A percentile compares a stretch with the other conserved stretches of the same genome.
Evolutionary conservation across 2,888 invertebrate genomes (phyloP).

Genomic region (Eupithecia insigniata): DNA sequence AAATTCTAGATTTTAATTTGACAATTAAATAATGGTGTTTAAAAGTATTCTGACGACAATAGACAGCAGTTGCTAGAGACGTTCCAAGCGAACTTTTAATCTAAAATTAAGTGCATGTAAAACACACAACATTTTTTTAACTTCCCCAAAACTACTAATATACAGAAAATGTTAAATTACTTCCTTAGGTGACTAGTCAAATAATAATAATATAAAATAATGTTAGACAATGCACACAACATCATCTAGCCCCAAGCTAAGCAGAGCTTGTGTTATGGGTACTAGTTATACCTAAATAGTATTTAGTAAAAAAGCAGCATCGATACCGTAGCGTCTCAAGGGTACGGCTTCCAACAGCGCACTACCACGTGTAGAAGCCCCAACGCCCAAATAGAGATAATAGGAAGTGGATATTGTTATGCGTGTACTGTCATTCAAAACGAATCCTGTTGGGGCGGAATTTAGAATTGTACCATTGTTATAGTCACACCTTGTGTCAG

Average conservation of each 20-base stretch:
- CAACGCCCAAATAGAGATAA: slow-evolving; percentile 39
- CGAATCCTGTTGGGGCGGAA: slow-evolving; percentile 45
- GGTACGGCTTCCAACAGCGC: background rate
- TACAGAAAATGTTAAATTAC: background rate
- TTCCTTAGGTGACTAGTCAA: background rate
- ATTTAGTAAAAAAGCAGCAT: too few relatives aligned
- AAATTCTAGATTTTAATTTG: too few relatives aligned
- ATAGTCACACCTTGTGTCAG: slow-evolving; percentile 23
- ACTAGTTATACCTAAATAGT: background rate
- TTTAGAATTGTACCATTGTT: slow-evolving; percentile 35
- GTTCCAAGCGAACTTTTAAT: background rate
- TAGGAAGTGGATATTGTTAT: slow-evolving; percentile 44
- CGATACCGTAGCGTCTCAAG: background rate
- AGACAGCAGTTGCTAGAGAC: too few relatives aligned
- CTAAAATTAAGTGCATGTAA: too few relatives aligned
- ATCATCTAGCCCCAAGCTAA: too few relatives aligned
- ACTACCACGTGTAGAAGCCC: slow-evolving; percentile 11
- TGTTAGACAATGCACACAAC: too few relatives aligned
- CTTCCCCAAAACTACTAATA: background rate
- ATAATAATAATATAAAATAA: too few relatives aligned
- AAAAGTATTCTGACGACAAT: too few relatives aligned
- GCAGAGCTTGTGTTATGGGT: too few relatives aligned
- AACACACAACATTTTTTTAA: too few relatives aligned
- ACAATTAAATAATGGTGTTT: background rate
- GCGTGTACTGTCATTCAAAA: slow-evolving; percentile 35